Percentiles rank a stretch among this genome's conserved stretches.
Conservation (phyloP, 2,113 vertebrate species). For the Rhabdornis inornatus region DNA sequence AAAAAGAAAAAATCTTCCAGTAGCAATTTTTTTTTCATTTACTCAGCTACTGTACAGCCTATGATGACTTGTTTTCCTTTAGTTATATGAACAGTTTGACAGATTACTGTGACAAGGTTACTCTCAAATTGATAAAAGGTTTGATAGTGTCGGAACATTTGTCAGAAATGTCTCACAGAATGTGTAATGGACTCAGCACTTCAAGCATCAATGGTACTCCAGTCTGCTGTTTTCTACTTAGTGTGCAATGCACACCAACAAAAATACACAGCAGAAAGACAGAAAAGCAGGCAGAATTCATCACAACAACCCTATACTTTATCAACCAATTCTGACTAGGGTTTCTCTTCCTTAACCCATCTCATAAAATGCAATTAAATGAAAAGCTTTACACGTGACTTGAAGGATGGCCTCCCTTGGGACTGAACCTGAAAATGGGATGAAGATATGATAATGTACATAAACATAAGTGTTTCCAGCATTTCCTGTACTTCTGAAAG, state of each 20-base stretch:
- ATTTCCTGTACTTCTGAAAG: neutral
- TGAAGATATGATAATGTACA: neutral
- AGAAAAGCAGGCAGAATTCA: neutral
- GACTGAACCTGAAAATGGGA: neutral
- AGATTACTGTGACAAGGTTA: constrained; percentile 76
- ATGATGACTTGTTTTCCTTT: constrained; percentile 73
- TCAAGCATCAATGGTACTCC: constrained; percentile 14
- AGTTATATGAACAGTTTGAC: constrained; percentile 70
- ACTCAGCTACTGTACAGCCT: constrained; percentile 40
- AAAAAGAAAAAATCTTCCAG: constrained; percentile 40
- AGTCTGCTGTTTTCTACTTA: constrained; percentile 5
- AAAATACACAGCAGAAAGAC: neutral
- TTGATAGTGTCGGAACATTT: constrained; percentile 76
- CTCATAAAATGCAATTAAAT: neutral
- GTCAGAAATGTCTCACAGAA: constrained; percentile 71
- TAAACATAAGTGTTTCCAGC: neutral
- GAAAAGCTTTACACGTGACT: neutral
- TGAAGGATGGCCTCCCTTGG: neutral
- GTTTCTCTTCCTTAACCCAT: neutral
- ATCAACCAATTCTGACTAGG: neutral
- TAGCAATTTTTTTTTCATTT: constrained; percentile 55
- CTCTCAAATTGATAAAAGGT: constrained; percentile 77
- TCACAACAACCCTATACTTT: neutral
- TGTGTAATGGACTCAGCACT: constrained; percentile 57
- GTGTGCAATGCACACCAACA: neutral